Evolutionary conservation across 2,797 vertebrate genomes (phyloP).

Genomic region (Distichodus sexfasciatus): DNA sequence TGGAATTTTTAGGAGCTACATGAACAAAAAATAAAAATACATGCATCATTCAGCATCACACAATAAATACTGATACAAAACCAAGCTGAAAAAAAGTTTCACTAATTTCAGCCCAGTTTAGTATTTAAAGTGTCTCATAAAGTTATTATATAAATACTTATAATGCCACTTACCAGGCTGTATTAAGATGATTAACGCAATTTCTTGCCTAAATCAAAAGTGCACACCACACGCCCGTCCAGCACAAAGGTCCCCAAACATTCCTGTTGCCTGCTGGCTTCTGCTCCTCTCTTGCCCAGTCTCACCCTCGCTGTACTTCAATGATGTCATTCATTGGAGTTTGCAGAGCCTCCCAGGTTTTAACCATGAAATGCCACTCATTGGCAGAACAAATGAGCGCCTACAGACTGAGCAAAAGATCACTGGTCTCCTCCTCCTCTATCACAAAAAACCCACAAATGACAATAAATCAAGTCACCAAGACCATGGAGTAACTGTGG

Average conservation of each 20-base stretch:
- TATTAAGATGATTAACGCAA: not conserved
- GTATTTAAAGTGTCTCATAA: not conserved
- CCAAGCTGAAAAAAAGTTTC: not conserved
- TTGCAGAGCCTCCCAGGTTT: conserved; percentile 12
- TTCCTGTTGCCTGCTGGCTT: conserved; percentile 43
- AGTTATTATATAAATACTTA: no score
- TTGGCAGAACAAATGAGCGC: conserved; percentile 22
- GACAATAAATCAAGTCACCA: no score
- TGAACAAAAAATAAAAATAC: not conserved
- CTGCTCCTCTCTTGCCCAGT: conserved; percentile 38
- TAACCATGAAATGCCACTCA: conserved; percentile 10
- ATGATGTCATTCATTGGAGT: conserved; percentile 45
- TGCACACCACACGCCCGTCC: conserved; percentile 26
- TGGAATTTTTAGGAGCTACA: conserved; percentile 8
- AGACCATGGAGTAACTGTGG: no score
- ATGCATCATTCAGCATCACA: not conserved
- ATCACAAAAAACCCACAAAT: not conserved
- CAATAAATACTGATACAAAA: not conserved
- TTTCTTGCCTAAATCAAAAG: conserved; percentile 2
- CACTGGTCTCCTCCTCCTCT: not conserved
- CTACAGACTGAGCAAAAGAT: not conserved
- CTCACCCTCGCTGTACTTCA: conserved; percentile 42
- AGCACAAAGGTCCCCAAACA: conserved; percentile 28
- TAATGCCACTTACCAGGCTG: conserved; percentile 1
- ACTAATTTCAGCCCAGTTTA: not conserved